phyloP scores from a whole-genome alignment of 2,797 vertebrate species.

The Manis javanica region DNA sequence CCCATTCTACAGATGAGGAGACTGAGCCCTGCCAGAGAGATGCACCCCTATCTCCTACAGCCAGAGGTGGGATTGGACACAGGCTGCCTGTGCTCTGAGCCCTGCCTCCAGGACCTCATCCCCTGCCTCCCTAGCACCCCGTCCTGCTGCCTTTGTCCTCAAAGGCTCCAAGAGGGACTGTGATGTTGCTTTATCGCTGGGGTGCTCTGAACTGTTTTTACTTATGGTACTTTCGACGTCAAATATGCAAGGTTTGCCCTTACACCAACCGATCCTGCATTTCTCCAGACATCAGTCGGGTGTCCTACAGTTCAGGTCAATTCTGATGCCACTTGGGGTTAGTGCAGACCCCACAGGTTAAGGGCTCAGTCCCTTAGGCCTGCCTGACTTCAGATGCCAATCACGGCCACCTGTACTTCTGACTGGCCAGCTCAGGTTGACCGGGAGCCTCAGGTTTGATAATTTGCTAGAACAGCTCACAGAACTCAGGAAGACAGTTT shows the following conservation, averaged over 20 bases:
- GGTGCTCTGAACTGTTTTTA: not conserved
- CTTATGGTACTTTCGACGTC: not conserved
- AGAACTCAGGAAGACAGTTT: not conserved
- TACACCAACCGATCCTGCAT: not conserved
- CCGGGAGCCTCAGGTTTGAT: too few species aligned
- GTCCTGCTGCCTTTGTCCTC: not conserved
- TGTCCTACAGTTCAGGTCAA: not conserved
- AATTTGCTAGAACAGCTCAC: not conserved
- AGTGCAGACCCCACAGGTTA: not conserved
- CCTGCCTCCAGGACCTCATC: not conserved
- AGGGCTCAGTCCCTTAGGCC: not conserved
- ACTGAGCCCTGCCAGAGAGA: not conserved
- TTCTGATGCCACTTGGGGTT: not conserved
- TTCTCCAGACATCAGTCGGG: not conserved
- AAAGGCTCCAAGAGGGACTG: not conserved
- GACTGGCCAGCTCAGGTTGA: not conserved
- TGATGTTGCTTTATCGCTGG: not conserved
- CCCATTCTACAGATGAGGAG: not conserved
- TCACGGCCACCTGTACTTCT: fast-evolving
- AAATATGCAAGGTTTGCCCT: not conserved
- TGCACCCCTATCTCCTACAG: not conserved
- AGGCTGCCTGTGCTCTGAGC: not conserved
- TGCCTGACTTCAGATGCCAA: not conserved
- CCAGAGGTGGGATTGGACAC: not conserved
- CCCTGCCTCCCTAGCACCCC: not conserved